Evolutionary conservation across 2,113 vertebrate species (phyloP).

Genomic region (Cinclus mexicanus): DNA sequence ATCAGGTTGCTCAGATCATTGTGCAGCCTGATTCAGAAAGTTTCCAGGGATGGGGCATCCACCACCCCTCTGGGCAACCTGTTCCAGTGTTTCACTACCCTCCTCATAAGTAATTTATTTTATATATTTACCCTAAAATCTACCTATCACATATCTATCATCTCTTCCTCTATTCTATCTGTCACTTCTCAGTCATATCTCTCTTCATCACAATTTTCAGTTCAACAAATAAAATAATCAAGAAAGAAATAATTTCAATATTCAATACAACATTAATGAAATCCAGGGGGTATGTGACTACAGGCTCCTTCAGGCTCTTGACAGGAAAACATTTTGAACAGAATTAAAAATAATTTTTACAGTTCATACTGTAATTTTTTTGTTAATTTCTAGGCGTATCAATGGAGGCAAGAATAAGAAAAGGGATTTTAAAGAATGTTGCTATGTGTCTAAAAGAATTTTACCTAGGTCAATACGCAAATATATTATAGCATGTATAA

Average conservation of each 20-base stretch:
- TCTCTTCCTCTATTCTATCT: not conserved
- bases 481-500: not conserved
- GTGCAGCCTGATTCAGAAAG: not conserved
- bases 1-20: not conserved
- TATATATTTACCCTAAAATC: not conserved
- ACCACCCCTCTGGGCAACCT: not conserved
- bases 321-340: constrained; percentile 14
- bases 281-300: not conserved
- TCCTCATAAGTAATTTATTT: not conserved
- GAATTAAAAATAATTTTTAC: constrained; percentile 14
- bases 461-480: not conserved
- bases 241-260: constrained; percentile 22
- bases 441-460: not conserved
- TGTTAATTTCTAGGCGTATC: constrained; percentile 23
- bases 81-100: not conserved
- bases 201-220: constrained; percentile 12
- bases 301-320: not conserved
- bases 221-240: constrained; percentile 51
- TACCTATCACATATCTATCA: not conserved
- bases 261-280: constrained; percentile 27
- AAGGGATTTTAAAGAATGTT: not conserved
- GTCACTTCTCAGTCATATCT: not conserved
- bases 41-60: not conserved
- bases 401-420: constrained; percentile 1
- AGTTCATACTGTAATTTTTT: constrained; percentile 17